Conservation (phyloP, 2,797 vertebrate genomes). For the Vipera ursinii region DNA sequence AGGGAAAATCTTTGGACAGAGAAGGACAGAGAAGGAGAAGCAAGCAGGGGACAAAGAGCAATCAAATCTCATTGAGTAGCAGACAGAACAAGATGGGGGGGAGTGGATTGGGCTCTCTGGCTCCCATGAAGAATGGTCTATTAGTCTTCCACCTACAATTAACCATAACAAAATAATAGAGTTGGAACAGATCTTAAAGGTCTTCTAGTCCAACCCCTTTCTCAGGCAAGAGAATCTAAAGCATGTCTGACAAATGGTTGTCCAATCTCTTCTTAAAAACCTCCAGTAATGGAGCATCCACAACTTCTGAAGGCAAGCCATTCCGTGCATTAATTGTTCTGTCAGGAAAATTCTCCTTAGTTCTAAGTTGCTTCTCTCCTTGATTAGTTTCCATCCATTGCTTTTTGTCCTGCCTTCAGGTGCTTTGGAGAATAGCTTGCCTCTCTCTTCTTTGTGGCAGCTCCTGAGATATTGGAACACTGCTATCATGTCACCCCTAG, state of each 20-base stretch:
- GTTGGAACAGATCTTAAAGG: not conserved
- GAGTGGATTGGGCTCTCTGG: not conserved
- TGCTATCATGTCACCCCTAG: not conserved
- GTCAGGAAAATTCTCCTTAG: not conserved
- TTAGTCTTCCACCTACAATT: not conserved
- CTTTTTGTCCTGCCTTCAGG: not conserved
- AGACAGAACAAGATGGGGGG: not conserved
- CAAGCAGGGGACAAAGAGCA: not conserved
- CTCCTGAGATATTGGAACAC: not conserved
- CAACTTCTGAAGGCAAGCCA: not conserved
- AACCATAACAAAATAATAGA: not conserved
- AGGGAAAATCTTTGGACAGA: not conserved
- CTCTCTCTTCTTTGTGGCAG: not conserved
- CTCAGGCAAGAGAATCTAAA: not conserved
- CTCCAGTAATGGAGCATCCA: not conserved
- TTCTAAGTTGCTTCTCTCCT: not conserved
- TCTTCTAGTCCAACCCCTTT: not conserved
- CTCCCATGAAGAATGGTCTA: not conserved
- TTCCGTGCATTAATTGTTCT: not conserved
- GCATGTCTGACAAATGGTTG: too few relatives aligned
- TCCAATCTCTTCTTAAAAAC: not conserved
- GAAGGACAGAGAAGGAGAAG: not conserved
- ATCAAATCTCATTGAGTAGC: not conserved
- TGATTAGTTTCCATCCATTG: not conserved
- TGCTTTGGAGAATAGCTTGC: not conserved